Evolutionary conservation across 1,140 invertebrate species (phyloP), one percentile per base, ranked within the genome.

Genomic region (Pantala flavescens): DNA sequence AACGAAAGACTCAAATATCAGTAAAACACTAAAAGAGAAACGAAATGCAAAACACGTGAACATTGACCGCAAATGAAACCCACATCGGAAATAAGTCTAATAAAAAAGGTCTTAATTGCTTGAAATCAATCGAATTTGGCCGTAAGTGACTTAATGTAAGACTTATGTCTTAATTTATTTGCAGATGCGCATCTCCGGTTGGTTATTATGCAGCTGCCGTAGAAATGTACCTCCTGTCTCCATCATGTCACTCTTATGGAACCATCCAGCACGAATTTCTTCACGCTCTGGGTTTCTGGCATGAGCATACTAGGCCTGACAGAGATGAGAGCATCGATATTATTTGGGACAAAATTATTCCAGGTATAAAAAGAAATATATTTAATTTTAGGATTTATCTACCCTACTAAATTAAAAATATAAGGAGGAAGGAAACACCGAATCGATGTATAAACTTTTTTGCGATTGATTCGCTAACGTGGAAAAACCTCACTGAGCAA

Each of bases 281-380:
- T 9, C 87, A 88, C 73, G 79, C 84, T 5, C 74, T 88, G 28
- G 87, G 87, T 12, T 80, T 87, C 14, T 84, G 80, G 75, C 87
- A 88, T 71, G 87, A 88, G 73, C 87, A 88, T 74, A 82, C 83
- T 71, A 81, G 87, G 12, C 79, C 81, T 5, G 87, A 88, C 78
- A 79, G 87, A 2, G 84, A 88, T 76, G 74, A 83, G 0, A 82
- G 84, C 74, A 82, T 88, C 12, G 79, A 78, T 9, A 82, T 88
- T 19, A 77, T 85, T 9, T 87, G 85, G 80, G 78, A 83, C 14
- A 88, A 88, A 73, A 86, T 88, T 24, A 80, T 81, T 19, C 76
- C 79, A 43, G 82, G 82, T 83, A 79, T 75, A 76, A 7, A 23
- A 24, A n/a, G 0, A 36, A 2, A 36, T 36, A 36, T 36, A 2